Evolutionary conservation across 2,888 invertebrate species (phyloP), one percentile per base, ranked within the genome.

Genomic region (Oxycera nigricornis): DNA sequence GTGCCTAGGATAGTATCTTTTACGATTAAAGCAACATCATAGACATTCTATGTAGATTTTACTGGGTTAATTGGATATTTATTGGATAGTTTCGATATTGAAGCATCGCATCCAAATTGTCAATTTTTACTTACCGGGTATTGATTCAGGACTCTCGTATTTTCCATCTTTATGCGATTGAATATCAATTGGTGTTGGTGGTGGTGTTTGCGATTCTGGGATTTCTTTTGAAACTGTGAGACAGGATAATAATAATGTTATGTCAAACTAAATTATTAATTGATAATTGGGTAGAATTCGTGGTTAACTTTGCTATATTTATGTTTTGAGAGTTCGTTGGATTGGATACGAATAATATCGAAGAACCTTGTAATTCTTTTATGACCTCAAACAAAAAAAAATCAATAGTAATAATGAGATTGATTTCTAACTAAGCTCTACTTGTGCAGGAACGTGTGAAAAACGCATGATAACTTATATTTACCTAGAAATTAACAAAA

Each of bases 141-240:
- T 76, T 65, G 74, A 76, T 72, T 70, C 76, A 76, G 74, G 77
- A 76, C 76, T 77, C 31, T 77, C 74, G 30, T 73, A 75, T 67
- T 75, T 75, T 59, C 73, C 74, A 52, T 75, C 65, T 68, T 62
- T 75, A 31, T 77, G 77, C 6, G 72, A 67, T 68, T 74, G 73
- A 28, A 62, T 26, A 24, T 85, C 84, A 76, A 82, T 83, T 59
- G 85, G 85, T 76, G 85, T 85, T 75, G 85, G 85, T 75, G 85
- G 85, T 74, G 85, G 85, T 76, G 85, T 85, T 78, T 83, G 83
- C 62, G 84, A 84, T 75, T 82, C 76, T 61, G 83, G 82, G 75
- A 84, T 82, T 78, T 83, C 83, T 75, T 81, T 81, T 78, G 80
- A 81, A 81, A 50, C 75, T 79, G 67, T 75, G 72, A 20, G 75